A percentile compares a stretch with the other conserved stretches of the same genome.
Evolutionary conservation across 2,113 vertebrate genomes (phyloP).

Genomic region (Nyctereutes procyonoides): DNA sequence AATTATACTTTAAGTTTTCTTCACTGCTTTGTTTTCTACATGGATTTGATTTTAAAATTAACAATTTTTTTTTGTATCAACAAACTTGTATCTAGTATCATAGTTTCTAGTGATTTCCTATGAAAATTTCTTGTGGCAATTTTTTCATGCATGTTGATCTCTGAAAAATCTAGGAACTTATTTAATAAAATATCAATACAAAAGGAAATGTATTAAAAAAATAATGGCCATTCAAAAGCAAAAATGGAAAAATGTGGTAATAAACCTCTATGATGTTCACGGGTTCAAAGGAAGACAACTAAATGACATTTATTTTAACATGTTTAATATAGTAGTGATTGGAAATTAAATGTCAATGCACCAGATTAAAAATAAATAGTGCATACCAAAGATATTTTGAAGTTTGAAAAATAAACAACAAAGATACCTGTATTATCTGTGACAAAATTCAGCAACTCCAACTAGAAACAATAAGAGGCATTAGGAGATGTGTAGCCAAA

Average conservation of each 20-base stretch:
- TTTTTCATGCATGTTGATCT: background rate
- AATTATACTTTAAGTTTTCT: conserved; percentile 60
- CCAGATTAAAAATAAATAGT: conserved; percentile 39
- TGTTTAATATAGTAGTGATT: conserved; percentile 50
- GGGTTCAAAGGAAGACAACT: conserved; percentile 43
- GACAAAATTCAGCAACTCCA: conserved; percentile 40
- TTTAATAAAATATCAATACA: conserved; percentile 47
- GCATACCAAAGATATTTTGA: background rate
- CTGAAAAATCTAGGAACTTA: conserved; percentile 16
- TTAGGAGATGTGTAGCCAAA: conserved; percentile 50
- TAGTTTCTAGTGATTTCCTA: background rate
- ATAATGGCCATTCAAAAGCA: background rate
- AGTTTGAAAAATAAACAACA: conserved; percentile 42
- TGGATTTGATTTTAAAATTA: conserved; percentile 43
- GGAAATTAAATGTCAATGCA: conserved; percentile 26
- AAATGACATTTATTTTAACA: conserved; percentile 29
- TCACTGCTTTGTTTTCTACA: conserved; percentile 18
- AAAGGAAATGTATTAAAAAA: conserved; percentile 2
- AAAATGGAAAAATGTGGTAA: background rate
- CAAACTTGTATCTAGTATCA: background rate
- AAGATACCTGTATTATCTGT: background rate
- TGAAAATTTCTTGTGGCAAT: background rate
- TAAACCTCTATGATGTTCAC: background rate
- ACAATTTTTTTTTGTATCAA: background rate
- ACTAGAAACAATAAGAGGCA: conserved; percentile 60